A percentile compares a stretch with the other conserved stretches of the same genome.
Evolutionary conservation across 1,140 invertebrate genomes (phyloP).

Genomic region (Drosophila murphyi): DNA sequence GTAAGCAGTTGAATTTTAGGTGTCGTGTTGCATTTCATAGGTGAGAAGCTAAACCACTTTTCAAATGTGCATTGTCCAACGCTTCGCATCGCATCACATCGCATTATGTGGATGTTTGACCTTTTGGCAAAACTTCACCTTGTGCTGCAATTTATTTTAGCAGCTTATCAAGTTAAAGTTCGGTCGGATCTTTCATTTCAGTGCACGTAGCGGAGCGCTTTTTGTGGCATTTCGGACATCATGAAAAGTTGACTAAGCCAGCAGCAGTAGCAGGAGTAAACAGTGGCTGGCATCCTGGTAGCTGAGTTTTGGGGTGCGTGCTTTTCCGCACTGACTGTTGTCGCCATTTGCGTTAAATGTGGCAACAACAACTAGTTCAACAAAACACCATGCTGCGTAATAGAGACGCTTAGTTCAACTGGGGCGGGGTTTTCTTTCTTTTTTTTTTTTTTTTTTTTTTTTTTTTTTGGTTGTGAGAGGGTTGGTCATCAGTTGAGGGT

Average conservation of each 20-base stretch:
- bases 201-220: slow-evolving; percentile 46
- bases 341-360: slow-evolving; percentile 78
- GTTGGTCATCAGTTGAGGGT: slow-evolving; percentile 5
- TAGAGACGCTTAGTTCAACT: slow-evolving; percentile 72
- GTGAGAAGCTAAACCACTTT: slow-evolving; percentile 25
- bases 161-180: slow-evolving; percentile 80
- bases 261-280: neutral
- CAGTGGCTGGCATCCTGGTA: neutral
- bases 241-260: slow-evolving; percentile 58
- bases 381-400: slow-evolving; percentile 56
- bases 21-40: slow-evolving; percentile 23
- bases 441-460: slow-evolving; percentile 7
- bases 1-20: slow-evolving; percentile 13
- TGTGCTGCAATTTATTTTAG: slow-evolving; percentile 64
- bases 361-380: slow-evolving; percentile 41
- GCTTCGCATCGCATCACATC: neutral
- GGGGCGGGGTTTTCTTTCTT: neutral
- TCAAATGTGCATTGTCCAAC: slow-evolving; percentile 6
- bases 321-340: slow-evolving; percentile 64
- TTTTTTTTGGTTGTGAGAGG: neutral
- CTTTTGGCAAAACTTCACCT: slow-evolving; percentile 37
- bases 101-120: neutral
- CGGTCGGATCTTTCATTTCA: slow-evolving; percentile 65
- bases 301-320: slow-evolving; percentile 8
- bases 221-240: slow-evolving; percentile 64